Conservation (phyloP, 2,888 invertebrate genomes). For the Protodeltote pygarga region DNA sequence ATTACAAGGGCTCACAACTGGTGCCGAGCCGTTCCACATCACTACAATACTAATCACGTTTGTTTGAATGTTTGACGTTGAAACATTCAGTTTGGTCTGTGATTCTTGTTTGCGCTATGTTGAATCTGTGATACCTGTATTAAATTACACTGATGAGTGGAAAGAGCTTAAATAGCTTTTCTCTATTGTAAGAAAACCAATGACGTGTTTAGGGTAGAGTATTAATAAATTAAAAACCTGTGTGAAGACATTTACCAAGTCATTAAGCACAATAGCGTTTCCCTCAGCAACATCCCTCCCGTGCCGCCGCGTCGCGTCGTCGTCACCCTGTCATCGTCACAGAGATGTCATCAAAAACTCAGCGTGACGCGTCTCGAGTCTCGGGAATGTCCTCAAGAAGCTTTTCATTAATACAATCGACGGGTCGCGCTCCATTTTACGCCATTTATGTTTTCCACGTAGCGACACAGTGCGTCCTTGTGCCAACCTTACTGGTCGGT, state of each 20-base stretch:
- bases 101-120: no score
- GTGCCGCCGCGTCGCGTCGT: background rate
- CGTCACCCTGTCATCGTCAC: background rate
- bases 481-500: background rate
- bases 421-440: constrained; percentile 57
- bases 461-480: background rate
- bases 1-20: background rate
- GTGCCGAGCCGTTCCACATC: background rate
- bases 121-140: no score
- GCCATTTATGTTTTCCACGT: constrained; percentile 38
- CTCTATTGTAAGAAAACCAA: no score
- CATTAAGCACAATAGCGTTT: no score
- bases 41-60: background rate
- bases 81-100: no score
- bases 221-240: no score
- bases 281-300: background rate
- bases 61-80: no score
- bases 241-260: no score
- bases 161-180: no score
- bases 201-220: no score
- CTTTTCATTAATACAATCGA: constrained; percentile 76
- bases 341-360: background rate
- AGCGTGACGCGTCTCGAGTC: constrained; percentile 9
- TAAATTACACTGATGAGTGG: no score
- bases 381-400: constrained; percentile 57